Percentiles rank a stretch among this genome's conserved stretches.
phyloP scores from a whole-genome alignment of 2,113 vertebrate genomes.

The Sinocyclocheilus anshuiensis region DNA sequence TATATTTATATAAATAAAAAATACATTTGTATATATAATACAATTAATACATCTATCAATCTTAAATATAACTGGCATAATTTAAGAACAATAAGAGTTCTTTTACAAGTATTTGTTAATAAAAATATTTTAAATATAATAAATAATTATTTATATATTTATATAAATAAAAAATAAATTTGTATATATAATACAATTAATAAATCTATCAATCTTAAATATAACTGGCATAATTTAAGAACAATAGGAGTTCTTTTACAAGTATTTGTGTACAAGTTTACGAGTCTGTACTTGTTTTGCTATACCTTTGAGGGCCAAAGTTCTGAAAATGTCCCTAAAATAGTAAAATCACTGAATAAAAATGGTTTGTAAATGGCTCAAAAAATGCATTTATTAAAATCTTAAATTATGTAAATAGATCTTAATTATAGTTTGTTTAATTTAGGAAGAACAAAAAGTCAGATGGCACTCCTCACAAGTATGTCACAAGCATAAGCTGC shows the following conservation, averaged over 20 bases:
- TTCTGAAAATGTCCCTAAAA: not conserved
- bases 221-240: not conserved
- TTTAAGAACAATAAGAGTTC: not conserved
- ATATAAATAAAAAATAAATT: too few species aligned
- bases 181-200: not conserved
- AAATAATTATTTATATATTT: too few species aligned
- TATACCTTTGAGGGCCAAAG: not conserved
- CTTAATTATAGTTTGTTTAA: constrained; percentile 1
- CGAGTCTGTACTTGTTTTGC: not conserved
- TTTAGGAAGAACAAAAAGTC: not conserved
- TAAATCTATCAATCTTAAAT: not conserved
- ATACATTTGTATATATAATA: too few species aligned
- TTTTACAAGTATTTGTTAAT: not conserved
- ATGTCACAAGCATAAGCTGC: not conserved
- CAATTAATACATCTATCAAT: not conserved
- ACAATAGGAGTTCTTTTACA: not conserved
- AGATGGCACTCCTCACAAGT: not conserved
- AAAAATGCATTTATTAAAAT: not conserved
- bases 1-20: too few species aligned
- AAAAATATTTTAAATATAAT: too few species aligned
- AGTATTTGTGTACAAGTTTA: not conserved
- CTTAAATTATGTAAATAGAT: not conserved
- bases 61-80: not conserved
- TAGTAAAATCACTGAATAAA: not conserved
- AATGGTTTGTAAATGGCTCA: too few species aligned